Base-by-base conservation (phyloP, 2,797 vertebrate species). In the Spinus pinus region DNA sequence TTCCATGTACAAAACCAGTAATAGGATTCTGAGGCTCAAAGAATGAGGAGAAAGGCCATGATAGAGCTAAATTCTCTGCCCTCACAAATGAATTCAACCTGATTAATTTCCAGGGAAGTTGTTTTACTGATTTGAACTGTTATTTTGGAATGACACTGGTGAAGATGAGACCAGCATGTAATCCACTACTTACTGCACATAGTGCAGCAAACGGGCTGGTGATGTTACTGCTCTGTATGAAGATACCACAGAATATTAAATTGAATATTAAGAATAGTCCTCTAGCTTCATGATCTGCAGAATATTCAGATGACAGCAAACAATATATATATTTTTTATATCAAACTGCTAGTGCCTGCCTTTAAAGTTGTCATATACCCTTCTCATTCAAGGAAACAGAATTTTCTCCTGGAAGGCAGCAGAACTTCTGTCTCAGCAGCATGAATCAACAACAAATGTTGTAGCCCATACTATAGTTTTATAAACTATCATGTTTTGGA, bases 391-490 rank as follows among this genome's bases (percentile, higher is more conserved):
- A 96, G 82, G 46, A 97, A 97, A 93, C 31, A 89, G 92, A 85
- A 97, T 98, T 97, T 97, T 90, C 88, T 97, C 92, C 97, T 96
- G 66, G 90, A 97, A 97, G 95, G 94, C 92, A 98, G 93, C 97
- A 98, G 94, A 97, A 96, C 96, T 96, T 83, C 70, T 92, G 93
- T 97, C 96, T 97, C 81, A 88, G 97, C 97, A 94, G 91, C 56
- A 97, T 98, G 97, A 98, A 98, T 98, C 97, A 98, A 93, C 88
- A 93, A 93, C 91, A 98, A 97, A 97, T 95, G 79, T 90, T 96
- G 92, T 61, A 93, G 60, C 74, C 87, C 77, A 92, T 96, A 94
- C 94, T 94, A 96, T 97, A 96, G 98, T 98, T 98, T 98, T 98
- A 98, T 98, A 98, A 98, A 98, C 94, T 96, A 96, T 92, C 60